Base-by-base conservation (phyloP, 1,140 invertebrate genomes). In the Scaptomyza montana region DNA sequence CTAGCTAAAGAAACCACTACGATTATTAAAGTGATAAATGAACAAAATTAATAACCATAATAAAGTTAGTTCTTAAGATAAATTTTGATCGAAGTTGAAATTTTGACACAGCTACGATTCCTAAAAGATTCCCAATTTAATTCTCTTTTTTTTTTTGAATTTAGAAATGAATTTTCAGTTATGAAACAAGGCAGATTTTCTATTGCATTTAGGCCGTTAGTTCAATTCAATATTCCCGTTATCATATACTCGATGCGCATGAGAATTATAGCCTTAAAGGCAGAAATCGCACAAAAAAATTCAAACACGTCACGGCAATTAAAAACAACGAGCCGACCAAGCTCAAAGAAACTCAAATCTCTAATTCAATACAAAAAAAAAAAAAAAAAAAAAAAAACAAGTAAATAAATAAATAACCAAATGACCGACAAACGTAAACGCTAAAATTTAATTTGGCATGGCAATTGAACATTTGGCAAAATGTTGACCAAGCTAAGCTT, bases 251-350 rank as follows among this genome's bases (percentile, higher is more conserved):
- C 16, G 12, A 54, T 21, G 5, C 19, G 19, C 39, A 53, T 67
- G 46, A 46, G 30, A 6, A 7, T 33, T 6, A 33, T 6, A 33
- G 30, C 30, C 21, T 25, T 4, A 33, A 33, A 33, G 7, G 5
- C 30, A 36, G 43, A 25, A 43, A 60, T 16, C 16, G 16, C 16
- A 16, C 0, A 16, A 33, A 64, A 80, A 79, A 81, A 36, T 36
- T 66, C 75, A 87, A 87, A 87, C 84, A 77, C 71, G 82, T 79
- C 76, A 87, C 79, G 84, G 78, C 84, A 87, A 87, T 87, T 87
- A 87, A 87, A 89, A 82, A 68, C 78, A 49, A 76, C 66, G 57
- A 25, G 21, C 30, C 28, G 19, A 21, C 41, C 12, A 12, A 39
- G 9, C 43, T 51, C 12, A 41, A 16, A 16, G 9, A 12, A 21